Conservation (phyloP, 1,140 invertebrate genomes). For the Drosophila nigrodunni region DNA sequence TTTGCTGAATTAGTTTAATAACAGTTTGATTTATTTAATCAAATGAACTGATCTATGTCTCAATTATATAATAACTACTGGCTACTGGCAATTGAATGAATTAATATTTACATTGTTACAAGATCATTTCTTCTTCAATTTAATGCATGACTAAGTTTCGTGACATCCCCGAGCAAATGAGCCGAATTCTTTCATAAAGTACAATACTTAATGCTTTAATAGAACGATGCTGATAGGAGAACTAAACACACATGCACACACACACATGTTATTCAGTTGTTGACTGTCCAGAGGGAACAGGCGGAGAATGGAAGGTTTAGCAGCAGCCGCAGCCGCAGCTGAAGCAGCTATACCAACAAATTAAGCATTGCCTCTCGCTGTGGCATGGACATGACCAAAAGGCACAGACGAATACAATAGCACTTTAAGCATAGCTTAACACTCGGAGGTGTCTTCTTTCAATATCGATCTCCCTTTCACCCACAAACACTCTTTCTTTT, state of each 20-base stretch:
- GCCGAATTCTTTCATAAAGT: conserved; percentile 63
- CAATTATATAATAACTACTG: too few relatives aligned
- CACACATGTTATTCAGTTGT: conserved; percentile 75
- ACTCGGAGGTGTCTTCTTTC: conserved; percentile 20
- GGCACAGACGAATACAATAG: conserved; percentile 36
- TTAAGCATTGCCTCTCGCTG: conserved; percentile 58
- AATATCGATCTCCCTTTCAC: background rate
- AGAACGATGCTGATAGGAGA: conserved; percentile 46
- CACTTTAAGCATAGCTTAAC: conserved; percentile 64
- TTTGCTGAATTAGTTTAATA: too few relatives aligned
- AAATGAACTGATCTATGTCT: too few relatives aligned
- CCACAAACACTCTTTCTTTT: background rate
- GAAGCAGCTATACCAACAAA: conserved; percentile 56
- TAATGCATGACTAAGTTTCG: background rate
- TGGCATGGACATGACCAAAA: conserved; percentile 26
- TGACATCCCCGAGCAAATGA: conserved; percentile 32
- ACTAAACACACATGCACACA: conserved; percentile 43
- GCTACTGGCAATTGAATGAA: too few relatives aligned
- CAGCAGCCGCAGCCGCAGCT: background rate
- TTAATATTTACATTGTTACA: too few relatives aligned
- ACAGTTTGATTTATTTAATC: too few relatives aligned
- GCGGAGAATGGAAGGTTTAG: background rate
- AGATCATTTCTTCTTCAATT: too few relatives aligned
- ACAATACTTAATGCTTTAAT: conserved; percentile 73
- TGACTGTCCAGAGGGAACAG: conserved; percentile 21